Base-by-base conservation (phyloP, 2,113 vertebrate species). In the Theristicus caerulescens region DNA sequence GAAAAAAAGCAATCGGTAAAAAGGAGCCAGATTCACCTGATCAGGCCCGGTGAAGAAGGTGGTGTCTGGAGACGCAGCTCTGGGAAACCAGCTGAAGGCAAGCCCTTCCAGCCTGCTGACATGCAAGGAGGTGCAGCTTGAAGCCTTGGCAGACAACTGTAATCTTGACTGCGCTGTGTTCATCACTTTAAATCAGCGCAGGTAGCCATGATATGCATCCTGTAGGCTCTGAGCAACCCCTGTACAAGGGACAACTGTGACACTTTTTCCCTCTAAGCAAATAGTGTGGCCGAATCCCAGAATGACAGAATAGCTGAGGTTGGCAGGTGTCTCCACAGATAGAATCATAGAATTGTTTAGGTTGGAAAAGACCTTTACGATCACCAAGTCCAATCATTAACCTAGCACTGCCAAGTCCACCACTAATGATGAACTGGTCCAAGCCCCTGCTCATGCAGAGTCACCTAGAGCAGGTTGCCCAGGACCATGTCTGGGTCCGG, bases 161-260 rank as follows among this genome's bases (percentile, higher is more conserved):
- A 4, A 21, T 26, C 46, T 4, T 5, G n/a, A 31, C 32, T 6
- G 11, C 17, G 32, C 52, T 24, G 7, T 2, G 10, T 36, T 59
- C 36, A 4, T 13, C 8, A 0, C 42, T 6, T 51, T 7, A 51
- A n/a, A 25, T 42, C 26, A 11, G 46, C 64, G 21, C 32, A 7
- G 38, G 55, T 8, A 44, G 46, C 38, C 11, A 5, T 0, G 9
- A 22, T 2, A 4, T 1, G 3, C 40, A 46, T 11, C 26, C 36
- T 3, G 1, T 27, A 11, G 46, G 26, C 54, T 61, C 46, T 36
- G 73, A 46, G 38, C 46, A 59, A 54, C 14, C 34, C 9, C 47
- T 46, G 17, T 7, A 3, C 9, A 3, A 38, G 55, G 47, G 47
- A 38, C 38, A 46, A 13, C 40, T 4, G 32, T 5, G 29, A 40